A percentile compares a stretch with the other conserved stretches of the same genome.
Conservation (phyloP, 2,113 vertebrate species). For the Octodon degus region DNA sequence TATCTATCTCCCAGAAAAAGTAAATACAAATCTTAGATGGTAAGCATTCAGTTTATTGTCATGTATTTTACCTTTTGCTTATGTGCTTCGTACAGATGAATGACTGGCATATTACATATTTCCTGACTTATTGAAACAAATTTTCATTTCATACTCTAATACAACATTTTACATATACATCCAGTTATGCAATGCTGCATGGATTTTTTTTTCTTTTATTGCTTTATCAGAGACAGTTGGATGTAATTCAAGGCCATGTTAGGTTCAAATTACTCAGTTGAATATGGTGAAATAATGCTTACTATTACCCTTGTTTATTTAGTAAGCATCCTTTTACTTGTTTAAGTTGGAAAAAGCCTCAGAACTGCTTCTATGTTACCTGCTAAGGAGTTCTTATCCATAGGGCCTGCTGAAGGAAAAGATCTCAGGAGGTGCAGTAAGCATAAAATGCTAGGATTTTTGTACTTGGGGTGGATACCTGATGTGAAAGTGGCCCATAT, state of each 20-base stretch:
- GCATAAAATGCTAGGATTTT: not conserved
- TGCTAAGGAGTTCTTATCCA: not conserved
- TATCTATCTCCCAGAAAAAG: not conserved
- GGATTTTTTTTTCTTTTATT: not conserved
- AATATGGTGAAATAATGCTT: not conserved
- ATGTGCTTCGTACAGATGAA: not conserved
- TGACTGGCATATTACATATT: not conserved
- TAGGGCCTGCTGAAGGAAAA: not conserved
- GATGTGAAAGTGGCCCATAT: not conserved
- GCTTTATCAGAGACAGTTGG: conserved; percentile 39
- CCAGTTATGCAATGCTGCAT: not conserved
- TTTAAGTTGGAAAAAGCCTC: not conserved
- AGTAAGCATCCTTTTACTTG: conserved; percentile 10
- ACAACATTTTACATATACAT: conserved; percentile 26
- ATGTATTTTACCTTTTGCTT: not conserved
- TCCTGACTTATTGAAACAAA: not conserved
- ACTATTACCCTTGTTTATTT: not conserved
- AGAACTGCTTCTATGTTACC: not conserved
- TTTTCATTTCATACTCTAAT: conserved; percentile 43
- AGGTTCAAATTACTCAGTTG: not conserved
- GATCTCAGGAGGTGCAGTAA: not conserved
- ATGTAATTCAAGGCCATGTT: not conserved
- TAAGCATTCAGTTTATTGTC: not conserved
- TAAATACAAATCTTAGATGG: not conserved
- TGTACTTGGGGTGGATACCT: not conserved